phyloP scores from a whole-genome alignment of 2,888 invertebrate genomes.

The Apotomis betuletana region DNA sequence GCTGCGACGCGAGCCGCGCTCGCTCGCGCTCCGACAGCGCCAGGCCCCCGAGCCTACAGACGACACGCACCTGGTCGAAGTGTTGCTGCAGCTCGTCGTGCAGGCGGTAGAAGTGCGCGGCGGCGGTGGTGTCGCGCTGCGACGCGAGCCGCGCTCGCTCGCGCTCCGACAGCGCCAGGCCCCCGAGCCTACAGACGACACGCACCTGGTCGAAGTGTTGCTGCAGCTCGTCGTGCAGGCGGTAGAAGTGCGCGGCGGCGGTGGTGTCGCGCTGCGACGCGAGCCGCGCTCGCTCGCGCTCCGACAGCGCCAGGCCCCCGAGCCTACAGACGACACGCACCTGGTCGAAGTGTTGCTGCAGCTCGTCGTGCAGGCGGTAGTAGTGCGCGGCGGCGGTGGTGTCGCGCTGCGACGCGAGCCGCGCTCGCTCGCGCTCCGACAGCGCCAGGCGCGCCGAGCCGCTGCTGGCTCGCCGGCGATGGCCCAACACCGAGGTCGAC shows the following conservation, averaged over 20 bases:
- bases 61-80: slow-evolving; percentile 84
- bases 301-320: too few species aligned
- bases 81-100: slow-evolving; percentile 89
- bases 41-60: too few species aligned
- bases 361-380: slow-evolving; percentile 89
- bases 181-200: too few species aligned
- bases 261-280: slow-evolving; percentile 82
- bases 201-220: slow-evolving; percentile 88
- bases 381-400: slow-evolving; percentile 89
- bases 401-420: slow-evolving; percentile 73
- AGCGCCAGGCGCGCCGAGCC: slow-evolving; percentile 71
- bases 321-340: slow-evolving; percentile 50
- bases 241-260: slow-evolving; percentile 89
- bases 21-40: slow-evolving; percentile 70
- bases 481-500: slow-evolving; percentile 94
- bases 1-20: slow-evolving; percentile 72
- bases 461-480: slow-evolving; percentile 78
- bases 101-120: slow-evolving; percentile 89
- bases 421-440: slow-evolving; percentile 82
- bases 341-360: slow-evolving; percentile 89
- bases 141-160: slow-evolving; percentile 80
- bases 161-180: slow-evolving; percentile 50
- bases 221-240: slow-evolving; percentile 89
- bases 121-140: slow-evolving; percentile 85
- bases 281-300: slow-evolving; percentile 81